Evolutionary conservation across 2,888 invertebrate species (phyloP).

Genomic region (Stenotaenia linearis): DNA sequence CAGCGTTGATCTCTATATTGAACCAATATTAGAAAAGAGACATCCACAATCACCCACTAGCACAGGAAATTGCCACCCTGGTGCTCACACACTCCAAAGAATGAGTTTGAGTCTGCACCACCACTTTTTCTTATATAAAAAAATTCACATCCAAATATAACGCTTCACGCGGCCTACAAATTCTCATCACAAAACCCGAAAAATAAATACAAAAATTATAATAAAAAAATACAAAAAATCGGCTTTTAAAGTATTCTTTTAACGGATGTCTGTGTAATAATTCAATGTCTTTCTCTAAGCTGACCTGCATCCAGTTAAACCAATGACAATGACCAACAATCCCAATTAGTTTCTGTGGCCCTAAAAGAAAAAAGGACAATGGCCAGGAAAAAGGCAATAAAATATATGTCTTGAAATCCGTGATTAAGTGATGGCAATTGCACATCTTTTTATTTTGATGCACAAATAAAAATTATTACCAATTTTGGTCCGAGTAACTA

Average conservation of each 20-base stretch:
- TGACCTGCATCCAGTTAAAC: not conserved
- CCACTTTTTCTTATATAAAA: not conserved
- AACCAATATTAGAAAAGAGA: conserved; percentile 9
- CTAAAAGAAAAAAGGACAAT: not conserved
- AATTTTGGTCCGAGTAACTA: too few species aligned
- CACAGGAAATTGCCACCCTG: conserved; percentile 1
- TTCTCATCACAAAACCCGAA: not conserved
- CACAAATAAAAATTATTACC: too few species aligned
- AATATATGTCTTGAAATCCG: not conserved
- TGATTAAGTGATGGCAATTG: not conserved
- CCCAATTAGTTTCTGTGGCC: not conserved
- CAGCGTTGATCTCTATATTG: conserved; percentile 3
- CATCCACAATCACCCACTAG: conserved; percentile 4
- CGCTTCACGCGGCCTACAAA: not conserved
- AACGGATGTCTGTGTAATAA: not conserved
- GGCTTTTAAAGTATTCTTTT: not conserved
- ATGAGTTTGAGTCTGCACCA: not conserved
- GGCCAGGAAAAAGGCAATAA: not conserved
- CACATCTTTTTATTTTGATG: too few species aligned
- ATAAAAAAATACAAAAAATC: not conserved
- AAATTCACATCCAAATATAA: not conserved
- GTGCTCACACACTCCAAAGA: not conserved
- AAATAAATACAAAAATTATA: not conserved
- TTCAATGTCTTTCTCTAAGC: not conserved
- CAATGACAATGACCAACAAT: not conserved